Evolutionary conservation across 1,140 invertebrate species (phyloP).

Genomic region (Calycopis cecrops): DNA sequence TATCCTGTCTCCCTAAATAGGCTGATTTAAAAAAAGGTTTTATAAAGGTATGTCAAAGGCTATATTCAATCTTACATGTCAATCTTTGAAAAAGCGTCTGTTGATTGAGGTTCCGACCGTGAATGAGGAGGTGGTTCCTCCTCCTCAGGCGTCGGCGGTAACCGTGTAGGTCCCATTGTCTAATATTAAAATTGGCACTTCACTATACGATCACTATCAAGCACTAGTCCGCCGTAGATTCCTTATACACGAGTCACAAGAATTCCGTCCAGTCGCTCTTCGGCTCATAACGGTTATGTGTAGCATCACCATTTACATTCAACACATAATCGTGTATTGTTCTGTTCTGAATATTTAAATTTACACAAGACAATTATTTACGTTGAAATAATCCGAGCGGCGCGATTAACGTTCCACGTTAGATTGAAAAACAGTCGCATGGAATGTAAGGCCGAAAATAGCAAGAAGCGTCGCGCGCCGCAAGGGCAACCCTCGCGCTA

Average conservation of each 20-base stretch:
- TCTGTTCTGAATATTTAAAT: slow-evolving; percentile 16
- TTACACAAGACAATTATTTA: not conserved
- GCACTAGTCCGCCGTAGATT: slow-evolving; percentile 49
- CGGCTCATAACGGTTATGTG: slow-evolving; percentile 21
- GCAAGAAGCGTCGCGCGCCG: slow-evolving; percentile 64
- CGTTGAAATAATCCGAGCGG: not conserved
- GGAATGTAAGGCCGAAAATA: slow-evolving; percentile 73
- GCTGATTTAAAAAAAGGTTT: too few species aligned
- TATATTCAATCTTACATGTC: slow-evolving; percentile 25
- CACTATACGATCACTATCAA: slow-evolving; percentile 29
- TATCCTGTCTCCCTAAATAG: too few species aligned
- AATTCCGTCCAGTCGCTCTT: slow-evolving; percentile 31
- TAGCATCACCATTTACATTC: slow-evolving; percentile 21
- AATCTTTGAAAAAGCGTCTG: slow-evolving; percentile 33
- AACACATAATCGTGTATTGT: slow-evolving; percentile 13
- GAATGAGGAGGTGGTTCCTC: slow-evolving; percentile 48
- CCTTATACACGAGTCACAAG: slow-evolving; percentile 32
- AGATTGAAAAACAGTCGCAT: slow-evolving; percentile 69
- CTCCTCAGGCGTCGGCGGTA: slow-evolving; percentile 59
- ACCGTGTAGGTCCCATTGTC: slow-evolving; percentile 58
- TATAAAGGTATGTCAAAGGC: too few species aligned
- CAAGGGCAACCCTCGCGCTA: slow-evolving; percentile 59
- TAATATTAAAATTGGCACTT: slow-evolving; percentile 23
- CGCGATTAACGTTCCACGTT: slow-evolving; percentile 59
- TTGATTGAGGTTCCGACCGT: slow-evolving; percentile 33